Evolutionary conservation across 2,888 invertebrate genomes (phyloP).

Genomic region (Chorisops tibialis): DNA sequence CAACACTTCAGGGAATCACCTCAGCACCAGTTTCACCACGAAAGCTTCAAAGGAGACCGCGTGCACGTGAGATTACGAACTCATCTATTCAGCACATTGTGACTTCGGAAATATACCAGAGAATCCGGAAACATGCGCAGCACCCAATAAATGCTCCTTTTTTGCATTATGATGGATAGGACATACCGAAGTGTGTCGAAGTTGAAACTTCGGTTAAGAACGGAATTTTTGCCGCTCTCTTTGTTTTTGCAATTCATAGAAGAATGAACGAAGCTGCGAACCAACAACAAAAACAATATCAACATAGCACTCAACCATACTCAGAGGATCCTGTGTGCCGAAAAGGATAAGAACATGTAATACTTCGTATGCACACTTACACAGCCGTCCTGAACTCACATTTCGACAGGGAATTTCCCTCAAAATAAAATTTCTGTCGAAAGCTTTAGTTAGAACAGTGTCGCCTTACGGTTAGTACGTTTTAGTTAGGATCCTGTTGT

Average conservation of each 20-base stretch:
- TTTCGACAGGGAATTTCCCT: constrained; percentile 19
- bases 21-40: too few species aligned
- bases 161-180: too few species aligned
- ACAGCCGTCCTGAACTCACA: constrained; percentile 27
- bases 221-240: constrained; percentile 22
- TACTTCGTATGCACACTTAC: constrained; percentile 25
- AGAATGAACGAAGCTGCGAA: constrained; percentile 13
- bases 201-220: background rate
- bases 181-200: background rate
- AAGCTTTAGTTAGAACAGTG: constrained; percentile 53
- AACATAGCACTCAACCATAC: background rate
- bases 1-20: too few species aligned
- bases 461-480: constrained; percentile 55
- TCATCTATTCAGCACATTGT: too few species aligned
- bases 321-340: constrained; percentile 5
- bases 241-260: constrained; percentile 13
- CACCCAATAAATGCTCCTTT: too few species aligned
- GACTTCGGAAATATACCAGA: too few species aligned
- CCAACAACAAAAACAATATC: constrained; percentile 14
- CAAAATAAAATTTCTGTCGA: constrained; percentile 28
- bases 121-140: too few species aligned
- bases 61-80: too few species aligned
- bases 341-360: constrained; percentile 23
- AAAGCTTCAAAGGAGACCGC: too few species aligned
- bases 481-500: constrained; percentile 44